Percentiles rank a stretch among this genome's conserved stretches.
Evolutionary conservation across 1,140 invertebrate genomes (phyloP).

Genomic region (Eufriesea mexicana): DNA sequence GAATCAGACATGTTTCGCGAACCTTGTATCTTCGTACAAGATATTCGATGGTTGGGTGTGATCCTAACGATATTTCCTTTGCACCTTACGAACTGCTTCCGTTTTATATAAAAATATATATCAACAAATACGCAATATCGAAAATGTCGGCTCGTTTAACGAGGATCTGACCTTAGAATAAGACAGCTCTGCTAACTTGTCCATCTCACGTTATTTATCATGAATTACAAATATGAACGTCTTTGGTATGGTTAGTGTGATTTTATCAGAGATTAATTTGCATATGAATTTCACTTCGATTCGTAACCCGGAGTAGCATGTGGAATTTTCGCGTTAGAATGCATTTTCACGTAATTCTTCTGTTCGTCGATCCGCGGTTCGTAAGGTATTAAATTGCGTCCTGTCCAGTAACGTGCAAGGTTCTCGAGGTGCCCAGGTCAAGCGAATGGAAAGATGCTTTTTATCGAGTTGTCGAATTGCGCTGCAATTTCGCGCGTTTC

Average conservation of each 20-base stretch:
- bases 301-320: neutral
- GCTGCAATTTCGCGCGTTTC: neutral
- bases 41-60: neutral
- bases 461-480: conserved; percentile 8
- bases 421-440: conserved; percentile 52
- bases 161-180: neutral
- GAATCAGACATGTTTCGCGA: neutral
- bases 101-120: neutral
- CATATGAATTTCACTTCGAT: neutral
- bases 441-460: conserved; percentile 55
- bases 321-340: neutral
- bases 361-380: neutral
- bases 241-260: neutral
- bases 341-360: neutral
- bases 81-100: neutral
- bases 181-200: neutral
- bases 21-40: neutral
- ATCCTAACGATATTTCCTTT: neutral
- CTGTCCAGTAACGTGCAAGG: neutral
- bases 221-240: neutral
- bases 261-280: neutral
- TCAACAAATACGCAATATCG: neutral
- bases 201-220: neutral
- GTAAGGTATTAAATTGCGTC: neutral
- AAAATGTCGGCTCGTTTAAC: no score